Conservation (phyloP, 2,888 invertebrate genomes). For the Girardia tigrina region DNA sequence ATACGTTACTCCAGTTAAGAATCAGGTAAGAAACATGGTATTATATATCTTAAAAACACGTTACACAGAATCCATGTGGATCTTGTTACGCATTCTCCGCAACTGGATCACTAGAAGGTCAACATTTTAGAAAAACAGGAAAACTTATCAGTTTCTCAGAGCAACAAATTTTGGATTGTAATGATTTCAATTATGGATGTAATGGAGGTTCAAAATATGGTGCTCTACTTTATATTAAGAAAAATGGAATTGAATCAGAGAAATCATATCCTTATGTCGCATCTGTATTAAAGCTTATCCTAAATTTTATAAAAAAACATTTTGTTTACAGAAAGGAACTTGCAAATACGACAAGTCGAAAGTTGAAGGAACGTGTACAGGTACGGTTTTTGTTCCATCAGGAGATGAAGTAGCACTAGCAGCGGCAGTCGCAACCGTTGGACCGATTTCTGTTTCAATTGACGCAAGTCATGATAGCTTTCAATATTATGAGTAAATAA, state of each 20-base stretch:
- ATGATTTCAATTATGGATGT: neutral
- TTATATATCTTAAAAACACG: too few relatives aligned
- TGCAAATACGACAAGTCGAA: neutral
- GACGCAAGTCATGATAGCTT: neutral
- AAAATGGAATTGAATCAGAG: neutral
- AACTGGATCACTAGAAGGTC: neutral
- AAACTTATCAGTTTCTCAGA: neutral
- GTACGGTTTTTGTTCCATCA: neutral
- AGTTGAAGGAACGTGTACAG: neutral
- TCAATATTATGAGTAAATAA: neutral
- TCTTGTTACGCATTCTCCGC: neutral
- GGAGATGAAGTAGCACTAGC: neutral
- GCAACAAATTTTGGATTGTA: neutral
- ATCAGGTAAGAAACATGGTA: slow-evolving; percentile 59
- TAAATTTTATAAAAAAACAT: too few relatives aligned
- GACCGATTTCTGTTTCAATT: neutral
- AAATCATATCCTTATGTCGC: neutral
- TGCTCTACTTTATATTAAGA: neutral
- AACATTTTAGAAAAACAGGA: neutral
- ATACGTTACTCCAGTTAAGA: slow-evolving; percentile 71
- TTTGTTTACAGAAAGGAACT: neutral
- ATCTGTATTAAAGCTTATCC: neutral
- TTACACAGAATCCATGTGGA: too few relatives aligned
- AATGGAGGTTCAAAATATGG: neutral
- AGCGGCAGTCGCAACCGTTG: neutral